Evolutionary conservation across 2,888 invertebrate species (phyloP), one percentile per base, ranked within the genome.

Genomic region (Drosophila parthenogenetica): DNA sequence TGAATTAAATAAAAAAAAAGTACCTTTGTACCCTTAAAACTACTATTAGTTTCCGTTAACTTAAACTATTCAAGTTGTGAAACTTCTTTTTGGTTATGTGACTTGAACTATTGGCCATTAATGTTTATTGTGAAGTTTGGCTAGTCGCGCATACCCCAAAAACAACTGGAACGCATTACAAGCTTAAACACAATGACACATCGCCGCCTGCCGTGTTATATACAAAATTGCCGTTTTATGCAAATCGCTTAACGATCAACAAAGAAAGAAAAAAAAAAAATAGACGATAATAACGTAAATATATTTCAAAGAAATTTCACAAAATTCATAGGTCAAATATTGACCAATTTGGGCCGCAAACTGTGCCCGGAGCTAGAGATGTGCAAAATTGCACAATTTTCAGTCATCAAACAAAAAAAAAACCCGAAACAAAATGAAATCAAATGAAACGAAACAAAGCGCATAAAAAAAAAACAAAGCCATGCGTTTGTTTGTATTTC

Each of bases 311-410:
- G 25, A 66, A 70, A 77, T 74, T 74, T 70, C 70, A 79, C 62
- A 77, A 70, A 35, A 76, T 55, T 67, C 83, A 70, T 80, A 68
- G 77, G 69, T 77, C 79, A 76, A 79, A 79, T 62, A 85, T 82
- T 82, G 77, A 87, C 70, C 70, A 85, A 82, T 75, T 49, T 32
- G 19, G 55, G 69, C 49, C 60, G 65, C 55, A 32, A 45, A 48
- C 50, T 53, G 51, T 16, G 8, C 59, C 50, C 59, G 50, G 39
- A 48, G 48, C 5, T 49, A 19, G 58, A 65, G 70, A 73, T 73
- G 73, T 57, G 80, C 73, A 39, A 86, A 88, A 83, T 83, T 83
- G 73, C 83, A 83, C 88, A 83, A 82, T 66, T 64, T 53, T 25
- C 54, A 37, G 25, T 22, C 11, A 35, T 10, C 10, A 37, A 19